Evolutionary conservation across 2,888 invertebrate genomes (phyloP).

Genomic region (Hydrotaea diabolus): DNA sequence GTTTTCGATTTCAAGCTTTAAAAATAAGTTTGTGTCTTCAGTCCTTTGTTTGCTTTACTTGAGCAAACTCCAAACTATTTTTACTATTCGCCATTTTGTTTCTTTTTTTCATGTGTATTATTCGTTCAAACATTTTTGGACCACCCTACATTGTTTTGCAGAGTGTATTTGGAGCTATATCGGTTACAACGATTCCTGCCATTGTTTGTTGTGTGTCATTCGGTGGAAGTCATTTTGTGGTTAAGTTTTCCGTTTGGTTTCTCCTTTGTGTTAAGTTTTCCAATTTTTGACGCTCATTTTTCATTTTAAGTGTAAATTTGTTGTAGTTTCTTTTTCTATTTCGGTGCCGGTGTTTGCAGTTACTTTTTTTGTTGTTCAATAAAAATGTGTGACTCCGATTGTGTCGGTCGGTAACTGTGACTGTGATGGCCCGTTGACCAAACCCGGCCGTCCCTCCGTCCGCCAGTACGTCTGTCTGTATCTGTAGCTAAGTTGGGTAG

Average conservation of each 20-base stretch:
- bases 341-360: not conserved
- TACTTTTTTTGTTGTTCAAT: conserved; percentile 24
- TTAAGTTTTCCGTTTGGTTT: not conserved
- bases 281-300: conserved; percentile 29
- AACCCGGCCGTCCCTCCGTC: conserved; percentile 17
- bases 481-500: not conserved
- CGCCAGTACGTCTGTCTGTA: not conserved
- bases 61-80: too few species aligned
- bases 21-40: too few species aligned
- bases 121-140: not conserved
- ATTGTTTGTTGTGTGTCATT: not conserved
- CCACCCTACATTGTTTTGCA: not conserved
- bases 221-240: not conserved
- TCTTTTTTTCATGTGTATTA: too few species aligned
- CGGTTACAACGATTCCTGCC: not conserved
- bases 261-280: not conserved
- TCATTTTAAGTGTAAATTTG: conserved; percentile 16
- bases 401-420: not conserved
- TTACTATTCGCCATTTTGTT: too few species aligned
- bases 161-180: not conserved
- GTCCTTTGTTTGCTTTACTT: too few species aligned
- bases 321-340: not conserved
- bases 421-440: conserved; percentile 32
- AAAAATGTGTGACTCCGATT: not conserved
- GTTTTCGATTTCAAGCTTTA: too few species aligned